Evolutionary conservation across 92 coral and sea anemone species (phyloP).

Genomic region (Parazoanthus darwini): DNA sequence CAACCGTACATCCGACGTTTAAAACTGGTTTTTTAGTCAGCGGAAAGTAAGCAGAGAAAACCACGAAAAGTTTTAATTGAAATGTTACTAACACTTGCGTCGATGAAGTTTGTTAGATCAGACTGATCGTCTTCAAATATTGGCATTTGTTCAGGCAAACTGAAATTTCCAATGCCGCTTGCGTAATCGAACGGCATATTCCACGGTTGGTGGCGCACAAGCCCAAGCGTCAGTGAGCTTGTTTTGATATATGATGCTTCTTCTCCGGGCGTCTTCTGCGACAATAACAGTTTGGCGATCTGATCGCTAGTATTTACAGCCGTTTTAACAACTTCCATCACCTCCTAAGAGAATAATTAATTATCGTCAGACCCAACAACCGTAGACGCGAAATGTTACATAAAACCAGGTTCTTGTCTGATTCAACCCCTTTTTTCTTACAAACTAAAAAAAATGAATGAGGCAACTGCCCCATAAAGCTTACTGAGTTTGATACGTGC

Average conservation of each 20-base stretch:
- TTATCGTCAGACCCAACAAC: too few species aligned
- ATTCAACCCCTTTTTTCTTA: too few species aligned
- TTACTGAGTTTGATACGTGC: too few species aligned
- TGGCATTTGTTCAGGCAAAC: conserved; percentile 39
- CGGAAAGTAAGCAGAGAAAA: too few species aligned
- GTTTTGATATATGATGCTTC: conserved; percentile 37
- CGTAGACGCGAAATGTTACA: background rate
- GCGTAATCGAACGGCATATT: conserved; percentile 37
- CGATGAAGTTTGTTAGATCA: conserved; percentile 9
- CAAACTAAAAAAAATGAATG: too few species aligned
- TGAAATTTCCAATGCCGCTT: conserved; percentile 37
- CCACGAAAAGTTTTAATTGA: background rate
- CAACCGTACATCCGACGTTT: too few species aligned
- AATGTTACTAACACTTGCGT: conserved; percentile 16
- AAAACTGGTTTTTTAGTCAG: too few species aligned
- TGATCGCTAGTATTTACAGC: conserved; percentile 27
- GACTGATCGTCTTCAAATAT: conserved; percentile 36
- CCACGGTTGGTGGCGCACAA: conserved; percentile 46
- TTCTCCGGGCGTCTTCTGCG: conserved; percentile 49
- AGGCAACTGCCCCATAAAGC: too few species aligned
- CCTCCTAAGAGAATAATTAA: conserved; percentile 11
- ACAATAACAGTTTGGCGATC: conserved; percentile 26
- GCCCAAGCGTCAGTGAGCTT: conserved; percentile 37
- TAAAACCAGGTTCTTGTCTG: too few species aligned
- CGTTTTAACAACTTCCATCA: conserved; percentile 26